These are phyloP conservation scores for Gavia stellata DNA, from an alignment of 2,113 vertebrate genomes.

Conservation along the genomic window DNA sequence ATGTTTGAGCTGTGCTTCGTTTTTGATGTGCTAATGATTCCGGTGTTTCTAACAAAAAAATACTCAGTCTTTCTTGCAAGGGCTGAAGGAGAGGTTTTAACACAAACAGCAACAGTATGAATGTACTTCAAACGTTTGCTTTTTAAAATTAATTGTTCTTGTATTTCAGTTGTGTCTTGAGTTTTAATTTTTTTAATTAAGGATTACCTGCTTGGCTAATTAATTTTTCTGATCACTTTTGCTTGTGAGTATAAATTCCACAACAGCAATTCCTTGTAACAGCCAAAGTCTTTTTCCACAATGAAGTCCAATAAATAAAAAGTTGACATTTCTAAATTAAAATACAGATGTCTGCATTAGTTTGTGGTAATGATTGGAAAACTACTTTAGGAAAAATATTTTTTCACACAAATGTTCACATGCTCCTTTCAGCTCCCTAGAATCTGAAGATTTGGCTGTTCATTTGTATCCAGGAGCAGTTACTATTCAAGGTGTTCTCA, in stretches of 20 bases:
- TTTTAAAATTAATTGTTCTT: conserved; percentile 27
- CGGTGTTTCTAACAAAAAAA: conserved; percentile 46
- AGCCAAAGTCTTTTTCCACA: conserved; percentile 27
- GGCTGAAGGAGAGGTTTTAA: conserved; percentile 45
- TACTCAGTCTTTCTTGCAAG: conserved; percentile 12
- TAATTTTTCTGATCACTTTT: conserved; percentile 56
- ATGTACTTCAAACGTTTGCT: not conserved
- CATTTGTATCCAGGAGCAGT: conserved; percentile 94
- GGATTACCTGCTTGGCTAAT: conserved; percentile 45
- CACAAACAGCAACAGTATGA: not conserved
- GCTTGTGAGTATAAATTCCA: conserved; percentile 46
- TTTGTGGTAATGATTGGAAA: conserved; percentile 4
- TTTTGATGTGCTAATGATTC: conserved; percentile 42
- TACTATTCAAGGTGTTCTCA: conserved; percentile 94
- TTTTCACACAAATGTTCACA: conserved; percentile 23
- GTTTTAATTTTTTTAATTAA: conserved; percentile 27
- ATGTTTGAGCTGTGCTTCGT: conserved; percentile 41
- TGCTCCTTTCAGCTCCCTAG: conserved; percentile 84
- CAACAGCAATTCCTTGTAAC: conserved; percentile 27
- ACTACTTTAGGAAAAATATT: not conserved
- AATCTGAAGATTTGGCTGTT: conserved; percentile 94
- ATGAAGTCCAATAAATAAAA: conserved; percentile 26
- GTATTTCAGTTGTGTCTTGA: conserved; percentile 18
- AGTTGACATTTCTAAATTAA: conserved; percentile 25
- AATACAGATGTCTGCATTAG: conserved; percentile 19